phyloP scores from a whole-genome alignment of 2,113 vertebrate species.

The Pygoscelis antarcticus region DNA sequence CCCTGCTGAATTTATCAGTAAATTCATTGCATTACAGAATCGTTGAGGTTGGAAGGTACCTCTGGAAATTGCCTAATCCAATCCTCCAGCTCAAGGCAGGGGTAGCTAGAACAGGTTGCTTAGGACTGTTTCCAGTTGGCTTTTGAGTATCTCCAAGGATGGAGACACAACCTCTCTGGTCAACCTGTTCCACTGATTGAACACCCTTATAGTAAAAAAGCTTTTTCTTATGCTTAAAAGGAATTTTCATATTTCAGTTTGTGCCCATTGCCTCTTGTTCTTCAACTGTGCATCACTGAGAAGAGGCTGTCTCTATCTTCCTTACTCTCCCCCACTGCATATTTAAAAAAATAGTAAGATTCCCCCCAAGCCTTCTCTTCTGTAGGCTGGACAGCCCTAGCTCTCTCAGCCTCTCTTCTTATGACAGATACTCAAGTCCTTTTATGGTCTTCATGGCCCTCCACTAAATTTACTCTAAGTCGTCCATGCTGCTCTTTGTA shows the following conservation, averaged over 20 bases:
- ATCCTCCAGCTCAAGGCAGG: not conserved
- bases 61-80: not conserved
- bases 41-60: not conserved
- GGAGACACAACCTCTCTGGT: not conserved
- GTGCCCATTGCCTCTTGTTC: not conserved
- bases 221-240: not conserved
- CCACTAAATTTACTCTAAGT: not conserved
- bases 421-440: not conserved
- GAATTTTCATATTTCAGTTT: not conserved
- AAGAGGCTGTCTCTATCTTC: not conserved
- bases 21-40: not conserved
- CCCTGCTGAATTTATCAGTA: not conserved
- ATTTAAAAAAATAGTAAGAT: not conserved
- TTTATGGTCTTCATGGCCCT: not conserved
- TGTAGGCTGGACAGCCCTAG: not conserved
- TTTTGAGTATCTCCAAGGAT: not conserved
- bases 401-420: not conserved
- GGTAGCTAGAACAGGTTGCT: not conserved
- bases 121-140: not conserved
- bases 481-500: not conserved
- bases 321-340: fast-evolving
- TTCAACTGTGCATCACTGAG: not conserved
- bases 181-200: not conserved
- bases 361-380: not conserved
- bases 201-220: not conserved